Evolutionary conservation across 2,797 vertebrate genomes (phyloP), one percentile per base, ranked within the genome.

Genomic region (Diceros bicornis): DNA sequence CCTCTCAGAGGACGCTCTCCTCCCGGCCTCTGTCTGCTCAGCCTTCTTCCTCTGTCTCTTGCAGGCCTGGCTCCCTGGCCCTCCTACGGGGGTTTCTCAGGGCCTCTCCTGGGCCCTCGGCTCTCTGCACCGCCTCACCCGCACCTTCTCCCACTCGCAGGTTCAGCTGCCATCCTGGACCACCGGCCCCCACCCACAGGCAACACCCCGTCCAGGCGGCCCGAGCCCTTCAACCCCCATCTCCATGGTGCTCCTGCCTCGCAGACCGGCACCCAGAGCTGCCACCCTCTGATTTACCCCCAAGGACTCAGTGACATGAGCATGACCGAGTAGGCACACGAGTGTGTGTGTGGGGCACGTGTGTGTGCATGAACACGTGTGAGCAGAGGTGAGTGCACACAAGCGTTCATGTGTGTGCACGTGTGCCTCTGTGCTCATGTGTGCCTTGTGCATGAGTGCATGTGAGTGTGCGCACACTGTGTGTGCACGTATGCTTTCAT

Each of bases 121-220:
- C n/a, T 10, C 37, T 68, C 41, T 21, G 23, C 25, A 3, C 34
- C 8, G 12, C 7, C 69, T 20, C 7, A 1, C 72, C 29, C 17
- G 0, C 7, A 6, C 6, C 16, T 27, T 37, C 32, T 17, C 27
- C 57, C 44, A 6, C 16, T 3, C 6, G 4, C 32, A 34, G 50
- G 69, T 17, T 72, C 17, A 37, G 25, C 32, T 27, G 29, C 68
- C 3, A 27, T 23, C 68, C 18, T 37, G 77, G 47, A 21, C 8
- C 4, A 9, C 12, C 2, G 25, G 11, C 4, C 18, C 59, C 17
- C 6, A 27, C 37, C 18, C 71, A 20, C 6, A 11, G 34, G 21
- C 23, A 7, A 16, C 25, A 2, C 18, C 23, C 14, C 8, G 11
- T 0, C 18, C 23, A 0, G 6, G 25, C 1, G 2, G 25, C 7